Conservation (phyloP, 37 sponge, comb jelly and placozoan genomes). For the Geodia barretti region DNA sequence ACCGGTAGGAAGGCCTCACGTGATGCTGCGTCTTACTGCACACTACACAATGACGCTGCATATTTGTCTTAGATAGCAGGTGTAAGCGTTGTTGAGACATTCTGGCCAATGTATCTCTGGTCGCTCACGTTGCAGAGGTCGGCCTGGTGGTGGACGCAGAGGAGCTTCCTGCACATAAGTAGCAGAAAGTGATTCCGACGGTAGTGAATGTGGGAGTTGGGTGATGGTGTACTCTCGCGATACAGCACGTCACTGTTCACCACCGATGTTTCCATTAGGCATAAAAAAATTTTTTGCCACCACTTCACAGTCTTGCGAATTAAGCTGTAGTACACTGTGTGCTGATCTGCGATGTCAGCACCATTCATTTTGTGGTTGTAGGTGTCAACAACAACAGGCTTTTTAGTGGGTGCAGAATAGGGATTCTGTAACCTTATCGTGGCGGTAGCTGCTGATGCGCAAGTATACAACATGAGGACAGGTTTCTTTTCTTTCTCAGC, state of each 20-base stretch:
- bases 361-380: slow-evolving; percentile 22
- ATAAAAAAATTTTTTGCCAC: slow-evolving; percentile 7
- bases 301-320: background rate
- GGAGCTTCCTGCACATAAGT: background rate
- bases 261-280: background rate
- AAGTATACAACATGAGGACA: background rate
- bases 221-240: background rate
- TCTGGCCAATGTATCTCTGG: background rate
- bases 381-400: background rate
- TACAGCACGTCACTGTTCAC: background rate
- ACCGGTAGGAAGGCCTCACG: background rate
- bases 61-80: background rate
- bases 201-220: background rate
- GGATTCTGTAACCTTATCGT: background rate
- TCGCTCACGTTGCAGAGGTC: background rate
- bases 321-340: background rate
- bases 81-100: background rate
- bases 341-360: background rate
- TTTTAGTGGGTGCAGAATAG: background rate
- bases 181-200: background rate
- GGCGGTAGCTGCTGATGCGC: background rate
- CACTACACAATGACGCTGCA: no score
- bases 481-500: background rate
- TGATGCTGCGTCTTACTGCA: background rate
- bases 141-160: background rate